A percentile compares a stretch with the other conserved stretches of the same genome.
Evolutionary conservation across 2,888 invertebrate genomes (phyloP).

Genomic region (Antheraea assamensis): DNA sequence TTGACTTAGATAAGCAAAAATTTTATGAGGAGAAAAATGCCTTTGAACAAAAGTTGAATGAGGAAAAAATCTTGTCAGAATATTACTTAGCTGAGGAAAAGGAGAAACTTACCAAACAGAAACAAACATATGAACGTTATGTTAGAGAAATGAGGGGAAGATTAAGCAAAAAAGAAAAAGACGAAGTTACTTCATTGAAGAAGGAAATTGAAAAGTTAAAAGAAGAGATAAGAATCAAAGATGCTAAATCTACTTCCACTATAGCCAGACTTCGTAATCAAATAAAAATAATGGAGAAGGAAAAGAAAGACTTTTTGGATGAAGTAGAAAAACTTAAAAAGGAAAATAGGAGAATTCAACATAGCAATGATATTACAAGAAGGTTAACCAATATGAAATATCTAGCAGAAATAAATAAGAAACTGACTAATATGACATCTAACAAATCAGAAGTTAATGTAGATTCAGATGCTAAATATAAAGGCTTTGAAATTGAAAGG

Average conservation of each 20-base stretch:
- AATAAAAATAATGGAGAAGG: conserved; percentile 87
- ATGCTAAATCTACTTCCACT: conserved; percentile 86
- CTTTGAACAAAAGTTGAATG: conserved; percentile 83
- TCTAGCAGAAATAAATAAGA: conserved; percentile 88
- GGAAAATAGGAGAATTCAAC: conserved; percentile 84
- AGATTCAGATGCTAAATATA: conserved; percentile 63
- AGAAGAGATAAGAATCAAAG: conserved; percentile 87
- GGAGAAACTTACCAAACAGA: conserved; percentile 85
- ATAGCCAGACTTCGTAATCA: conserved; percentile 89
- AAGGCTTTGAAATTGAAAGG: conserved; percentile 70
- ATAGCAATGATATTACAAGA: conserved; percentile 80
- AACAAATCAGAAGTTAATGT: conserved; percentile 54
- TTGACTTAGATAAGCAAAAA: conserved; percentile 84
- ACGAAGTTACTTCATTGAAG: conserved; percentile 85
- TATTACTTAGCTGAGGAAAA: conserved; percentile 86
- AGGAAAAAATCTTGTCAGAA: conserved; percentile 85
- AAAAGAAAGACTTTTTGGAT: conserved; percentile 83
- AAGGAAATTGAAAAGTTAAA: conserved; percentile 85
- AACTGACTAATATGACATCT: conserved; percentile 58
- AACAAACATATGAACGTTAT: conserved; percentile 84
- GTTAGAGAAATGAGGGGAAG: conserved; percentile 86
- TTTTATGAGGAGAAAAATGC: conserved; percentile 83
- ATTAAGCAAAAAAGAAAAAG: conserved; percentile 85
- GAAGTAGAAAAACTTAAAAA: conserved; percentile 86
- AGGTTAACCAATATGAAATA: conserved; percentile 87